Evolutionary conservation across 2,797 vertebrate species (phyloP).

Genomic region (Amblyopsis hoosieri): DNA sequence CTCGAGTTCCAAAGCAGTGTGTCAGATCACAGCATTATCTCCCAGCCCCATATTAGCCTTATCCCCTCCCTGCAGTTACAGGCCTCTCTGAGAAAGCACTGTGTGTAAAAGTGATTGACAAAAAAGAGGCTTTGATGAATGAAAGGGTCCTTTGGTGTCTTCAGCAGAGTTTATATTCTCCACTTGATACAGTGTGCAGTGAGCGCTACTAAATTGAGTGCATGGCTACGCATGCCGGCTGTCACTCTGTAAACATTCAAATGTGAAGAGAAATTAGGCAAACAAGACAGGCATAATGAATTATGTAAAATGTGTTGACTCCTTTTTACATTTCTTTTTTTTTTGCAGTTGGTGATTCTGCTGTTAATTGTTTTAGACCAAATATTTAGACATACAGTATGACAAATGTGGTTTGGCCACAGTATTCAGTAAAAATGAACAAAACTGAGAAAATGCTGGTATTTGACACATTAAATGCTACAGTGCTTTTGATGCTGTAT

Average conservation of each 20-base stretch:
- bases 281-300: constrained; percentile 18
- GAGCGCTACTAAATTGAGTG: constrained; percentile 38
- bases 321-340: no score
- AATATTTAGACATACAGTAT: constrained; percentile 40
- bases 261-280: constrained; percentile 40
- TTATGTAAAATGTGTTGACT: constrained; percentile 17
- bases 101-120: constrained; percentile 39
- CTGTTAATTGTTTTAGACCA: no score
- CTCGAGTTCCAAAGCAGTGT: constrained; percentile 30
- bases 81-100: constrained; percentile 40
- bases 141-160: constrained; percentile 56
- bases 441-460: no score
- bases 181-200: constrained; percentile 27
- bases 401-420: constrained; percentile 36
- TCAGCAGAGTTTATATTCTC: constrained; percentile 42
- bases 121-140: constrained; percentile 58
- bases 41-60: constrained; percentile 42
- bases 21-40: constrained; percentile 53
- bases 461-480: no score
- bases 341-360: no score
- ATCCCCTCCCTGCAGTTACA: constrained; percentile 42
- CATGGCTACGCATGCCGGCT: constrained; percentile 35
- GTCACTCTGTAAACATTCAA: constrained; percentile 46
- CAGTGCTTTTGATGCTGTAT: no score
- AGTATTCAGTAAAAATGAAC: constrained; percentile 8